Base-by-base conservation (phyloP, 2,797 vertebrate species). In the Enteromius treurensis region DNA sequence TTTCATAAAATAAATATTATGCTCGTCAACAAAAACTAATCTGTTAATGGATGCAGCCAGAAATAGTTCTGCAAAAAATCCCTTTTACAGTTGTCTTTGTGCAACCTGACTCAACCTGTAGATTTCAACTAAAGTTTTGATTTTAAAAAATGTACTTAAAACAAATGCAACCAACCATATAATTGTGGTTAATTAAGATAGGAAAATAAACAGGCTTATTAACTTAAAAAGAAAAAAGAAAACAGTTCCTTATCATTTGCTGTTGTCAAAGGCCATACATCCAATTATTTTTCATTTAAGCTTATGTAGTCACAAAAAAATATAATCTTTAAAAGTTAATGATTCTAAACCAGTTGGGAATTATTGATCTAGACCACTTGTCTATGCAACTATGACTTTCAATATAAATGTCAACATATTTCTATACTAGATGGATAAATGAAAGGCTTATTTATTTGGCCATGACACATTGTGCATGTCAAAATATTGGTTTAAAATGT, bases 1-100 rank as follows among this genome's bases (percentile, higher is more conserved):
- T 40, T 79, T 67, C 62, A 29, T 49, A 67, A 9, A 19, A 21
- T 37, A 77, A 79, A 67, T 21, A 51, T 70, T 14, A 51, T 79
- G 34, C 15, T 55, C 49, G 42, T 26, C 21, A 42, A 15, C n/a
- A 70, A 26, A 68, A 58, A 14, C 14, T 26, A 40, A 40, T 55
- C 4, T 77, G 40, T 19, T 45, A 45, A 62, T 64, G 10, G 23
- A 32, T 47, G 42, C 11, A 23, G n/a, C 7, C 62, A 49, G 76
- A 47, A 47, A 34, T 49, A 8, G 17, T 8, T 47, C 21, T 23
- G 40, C 55, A 58, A 29, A 70, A 0, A 1, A 60, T 47, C 29
- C 2, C 42, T 45, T 53, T 26, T 55, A 4, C 3, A 53, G 17
- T n/a, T 21, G 17, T 49, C 14, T n/a, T 5, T 55, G 26, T 53